These are phyloP conservation scores for Pavo muticus DNA, from an alignment of 2,113 vertebrate species.

Conservation along the genomic window DNA sequence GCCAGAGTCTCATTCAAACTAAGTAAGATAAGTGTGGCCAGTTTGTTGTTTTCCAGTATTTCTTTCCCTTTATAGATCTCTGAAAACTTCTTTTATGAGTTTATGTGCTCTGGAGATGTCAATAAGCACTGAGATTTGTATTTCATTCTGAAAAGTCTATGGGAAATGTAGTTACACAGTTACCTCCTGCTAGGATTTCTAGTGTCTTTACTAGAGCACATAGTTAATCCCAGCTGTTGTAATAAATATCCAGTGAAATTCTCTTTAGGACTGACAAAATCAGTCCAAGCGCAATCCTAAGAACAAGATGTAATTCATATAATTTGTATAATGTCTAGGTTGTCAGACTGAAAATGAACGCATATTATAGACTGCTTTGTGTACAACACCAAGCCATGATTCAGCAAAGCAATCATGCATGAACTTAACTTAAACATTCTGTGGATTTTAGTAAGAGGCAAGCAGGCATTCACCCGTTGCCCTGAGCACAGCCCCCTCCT, in stretches of 20 bases:
- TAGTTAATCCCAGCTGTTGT: conserved; percentile 1
- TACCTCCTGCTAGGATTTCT: conserved; percentile 27
- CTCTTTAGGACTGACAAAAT: conserved; percentile 34
- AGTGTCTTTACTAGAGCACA: background rate
- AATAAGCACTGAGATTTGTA: background rate
- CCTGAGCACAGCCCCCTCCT: background rate
- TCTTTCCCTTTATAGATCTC: conserved; percentile 9
- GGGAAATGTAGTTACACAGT: background rate
- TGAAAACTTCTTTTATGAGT: background rate
- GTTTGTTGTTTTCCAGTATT: conserved; percentile 14
- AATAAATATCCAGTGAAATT: conserved; percentile 4
- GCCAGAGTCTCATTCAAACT: conserved; percentile 20
- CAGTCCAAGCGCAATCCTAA: conserved; percentile 13
- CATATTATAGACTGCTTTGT: background rate
- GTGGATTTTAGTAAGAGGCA: background rate
- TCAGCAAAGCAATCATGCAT: background rate
- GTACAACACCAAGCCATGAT: background rate
- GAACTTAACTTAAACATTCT: background rate
- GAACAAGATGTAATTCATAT: conserved; percentile 20
- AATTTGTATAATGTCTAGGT: background rate
- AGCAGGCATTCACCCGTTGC: background rate
- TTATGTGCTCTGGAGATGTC: background rate
- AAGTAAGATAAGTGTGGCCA: background rate
- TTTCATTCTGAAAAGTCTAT: conserved; percentile 22
- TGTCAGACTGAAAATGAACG: background rate